These are phyloP conservation scores for Agriopis leucophaearia DNA, from an alignment of 2,888 invertebrate species.

Conservation along the genomic window DNA sequence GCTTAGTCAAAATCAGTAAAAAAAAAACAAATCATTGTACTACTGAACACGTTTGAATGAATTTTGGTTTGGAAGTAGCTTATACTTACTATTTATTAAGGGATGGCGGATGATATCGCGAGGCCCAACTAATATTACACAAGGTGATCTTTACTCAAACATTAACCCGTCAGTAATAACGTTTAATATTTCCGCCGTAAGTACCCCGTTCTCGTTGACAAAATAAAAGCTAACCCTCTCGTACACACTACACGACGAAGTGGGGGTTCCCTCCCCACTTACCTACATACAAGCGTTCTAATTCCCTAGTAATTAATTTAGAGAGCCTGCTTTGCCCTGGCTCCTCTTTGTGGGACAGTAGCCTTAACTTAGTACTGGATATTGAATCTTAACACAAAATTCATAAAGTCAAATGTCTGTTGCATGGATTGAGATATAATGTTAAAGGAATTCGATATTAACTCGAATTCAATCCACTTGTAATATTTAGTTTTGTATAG, in stretches of 20 bases:
- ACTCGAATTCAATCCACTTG: constrained; percentile 38
- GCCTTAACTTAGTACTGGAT: constrained; percentile 26
- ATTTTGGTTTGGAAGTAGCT: too few species aligned
- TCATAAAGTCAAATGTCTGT: constrained; percentile 25
- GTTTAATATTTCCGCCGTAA: not conserved
- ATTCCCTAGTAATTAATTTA: constrained; percentile 52
- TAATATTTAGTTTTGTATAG: constrained; percentile 25
- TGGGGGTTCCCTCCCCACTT: constrained; percentile 11
- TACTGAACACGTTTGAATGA: too few species aligned
- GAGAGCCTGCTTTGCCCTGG: constrained; percentile 38
- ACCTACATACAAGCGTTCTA: constrained; percentile 39
- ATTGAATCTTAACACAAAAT: constrained; percentile 28
- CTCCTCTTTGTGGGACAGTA: constrained; percentile 36
- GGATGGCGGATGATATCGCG: too few species aligned
- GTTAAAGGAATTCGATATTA: constrained; percentile 41
- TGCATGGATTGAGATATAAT: constrained; percentile 1
- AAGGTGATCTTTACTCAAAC: too few species aligned
- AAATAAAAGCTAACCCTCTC: constrained; percentile 14
- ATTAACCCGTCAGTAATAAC: not conserved
- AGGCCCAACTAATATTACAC: too few species aligned
- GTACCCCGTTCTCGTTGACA: constrained; percentile 13
- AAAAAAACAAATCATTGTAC: too few species aligned
- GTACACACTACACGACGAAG: constrained; percentile 11
- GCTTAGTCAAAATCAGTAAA: too few species aligned
- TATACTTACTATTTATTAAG: too few species aligned